Percentiles rank a stretch among this genome's conserved stretches.
These are phyloP conservation scores for Pteria penguin DNA, from an alignment of 2,888 invertebrate species.

Conservation along the genomic window DNA sequence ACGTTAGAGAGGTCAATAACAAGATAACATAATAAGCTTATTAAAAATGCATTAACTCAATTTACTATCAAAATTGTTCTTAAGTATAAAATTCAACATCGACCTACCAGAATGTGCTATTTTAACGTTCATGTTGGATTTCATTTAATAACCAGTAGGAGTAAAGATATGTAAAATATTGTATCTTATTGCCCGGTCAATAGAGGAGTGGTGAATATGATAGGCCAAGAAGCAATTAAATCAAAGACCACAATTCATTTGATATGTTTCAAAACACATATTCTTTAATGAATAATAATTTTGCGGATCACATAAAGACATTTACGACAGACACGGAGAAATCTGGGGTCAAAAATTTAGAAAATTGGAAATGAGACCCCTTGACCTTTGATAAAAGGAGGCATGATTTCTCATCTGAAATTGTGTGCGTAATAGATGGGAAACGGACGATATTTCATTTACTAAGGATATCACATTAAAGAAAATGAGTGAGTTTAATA, in stretches of 20 bases:
- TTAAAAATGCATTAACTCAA: background rate
- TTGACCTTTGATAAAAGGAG: background rate
- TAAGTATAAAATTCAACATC: background rate
- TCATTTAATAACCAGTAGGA: background rate
- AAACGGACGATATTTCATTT: conserved; percentile 16
- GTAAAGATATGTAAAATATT: background rate
- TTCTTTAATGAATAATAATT: background rate
- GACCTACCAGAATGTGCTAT: background rate
- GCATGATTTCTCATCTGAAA: background rate
- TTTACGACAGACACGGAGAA: background rate
- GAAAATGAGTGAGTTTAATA: conserved; percentile 24
- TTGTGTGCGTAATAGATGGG: background rate
- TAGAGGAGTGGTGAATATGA: background rate
- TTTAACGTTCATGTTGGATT: background rate
- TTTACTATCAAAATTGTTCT: background rate
- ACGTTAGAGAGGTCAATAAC: background rate
- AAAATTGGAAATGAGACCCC: background rate
- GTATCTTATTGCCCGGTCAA: background rate
- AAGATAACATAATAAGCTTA: background rate
- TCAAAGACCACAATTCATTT: background rate
- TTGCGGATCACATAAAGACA: background rate
- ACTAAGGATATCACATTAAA: conserved; percentile 26
- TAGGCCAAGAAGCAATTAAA: background rate
- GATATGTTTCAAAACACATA: background rate
- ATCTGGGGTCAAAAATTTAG: background rate